Percentiles rank a stretch among this genome's conserved stretches.
Conservation (phyloP, 2,113 vertebrate genomes). For the Tetrax tetrax region DNA sequence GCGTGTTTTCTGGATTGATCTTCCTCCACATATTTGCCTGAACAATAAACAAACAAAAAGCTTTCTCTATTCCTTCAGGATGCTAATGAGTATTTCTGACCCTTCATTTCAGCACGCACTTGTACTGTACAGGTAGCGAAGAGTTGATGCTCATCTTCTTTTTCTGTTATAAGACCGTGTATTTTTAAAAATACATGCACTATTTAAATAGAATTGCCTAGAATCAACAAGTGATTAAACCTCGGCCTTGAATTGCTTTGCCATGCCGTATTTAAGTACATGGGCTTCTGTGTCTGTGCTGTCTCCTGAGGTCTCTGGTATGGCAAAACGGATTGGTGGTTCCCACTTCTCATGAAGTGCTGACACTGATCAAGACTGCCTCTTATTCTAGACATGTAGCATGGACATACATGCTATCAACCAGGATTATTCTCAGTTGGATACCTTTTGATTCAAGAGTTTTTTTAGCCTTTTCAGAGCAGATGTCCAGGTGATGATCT, state of each 20-base stretch:
- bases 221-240: neutral
- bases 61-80: neutral
- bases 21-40: neutral
- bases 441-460: neutral
- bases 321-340: neutral
- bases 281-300: neutral
- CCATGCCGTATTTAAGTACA: rapidly evolving
- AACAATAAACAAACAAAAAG: neutral
- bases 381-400: neutral
- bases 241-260: neutral
- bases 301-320: neutral
- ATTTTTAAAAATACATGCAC: neutral
- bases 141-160: neutral
- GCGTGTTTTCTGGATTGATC: neutral
- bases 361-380: neutral
- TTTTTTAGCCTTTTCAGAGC: neutral
- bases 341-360: neutral
- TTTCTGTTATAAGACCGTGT: neutral
- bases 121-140: neutral
- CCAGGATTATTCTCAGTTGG: neutral
- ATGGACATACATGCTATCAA: neutral
- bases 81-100: neutral
- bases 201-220: neutral
- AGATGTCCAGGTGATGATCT: neutral
- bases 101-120: neutral